Percentiles rank a stretch among this genome's conserved stretches.
Evolutionary conservation across 2,888 invertebrate species (phyloP).

Genomic region (Amblyjoppa proteus): DNA sequence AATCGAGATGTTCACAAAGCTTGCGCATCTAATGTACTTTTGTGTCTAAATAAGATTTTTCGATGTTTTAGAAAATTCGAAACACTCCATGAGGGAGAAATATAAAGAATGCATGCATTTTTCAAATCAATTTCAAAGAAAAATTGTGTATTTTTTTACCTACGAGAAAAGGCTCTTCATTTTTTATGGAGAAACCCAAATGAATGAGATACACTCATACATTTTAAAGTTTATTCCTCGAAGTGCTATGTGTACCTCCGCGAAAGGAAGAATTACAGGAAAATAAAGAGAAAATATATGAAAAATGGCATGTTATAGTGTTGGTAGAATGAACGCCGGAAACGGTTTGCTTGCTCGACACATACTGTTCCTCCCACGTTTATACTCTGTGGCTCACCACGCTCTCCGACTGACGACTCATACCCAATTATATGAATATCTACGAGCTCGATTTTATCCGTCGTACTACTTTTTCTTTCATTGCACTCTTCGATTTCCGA

Average conservation of each 20-base stretch:
- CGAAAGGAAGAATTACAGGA: neutral
- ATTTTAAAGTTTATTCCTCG: neutral
- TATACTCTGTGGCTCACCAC: constrained; percentile 20
- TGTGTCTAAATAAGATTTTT: too few relatives aligned
- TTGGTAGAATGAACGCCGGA: constrained; percentile 44
- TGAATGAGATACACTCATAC: neutral
- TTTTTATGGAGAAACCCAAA: neutral
- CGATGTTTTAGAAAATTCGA: too few relatives aligned
- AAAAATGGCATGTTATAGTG: constrained; percentile 13
- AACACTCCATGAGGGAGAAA: too few relatives aligned
- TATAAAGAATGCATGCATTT: too few relatives aligned
- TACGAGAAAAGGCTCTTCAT: too few relatives aligned
- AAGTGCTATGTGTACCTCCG: constrained; percentile 11
- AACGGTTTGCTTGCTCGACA: constrained; percentile 69
- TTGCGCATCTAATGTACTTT: too few relatives aligned
- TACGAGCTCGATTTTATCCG: too few relatives aligned
- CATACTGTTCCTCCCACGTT: constrained; percentile 71
- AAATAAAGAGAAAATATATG: constrained; percentile 14
- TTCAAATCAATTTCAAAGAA: too few relatives aligned
- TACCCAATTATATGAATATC: neutral
- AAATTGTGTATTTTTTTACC: too few relatives aligned
- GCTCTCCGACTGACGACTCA: constrained; percentile 1
- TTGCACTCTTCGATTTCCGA: too few relatives aligned
- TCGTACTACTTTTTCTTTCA: too few relatives aligned
- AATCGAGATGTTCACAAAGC: too few relatives aligned